Base-by-base conservation (phyloP, 2,113 vertebrate genomes). In the Chaetodon trifascialis region DNA sequence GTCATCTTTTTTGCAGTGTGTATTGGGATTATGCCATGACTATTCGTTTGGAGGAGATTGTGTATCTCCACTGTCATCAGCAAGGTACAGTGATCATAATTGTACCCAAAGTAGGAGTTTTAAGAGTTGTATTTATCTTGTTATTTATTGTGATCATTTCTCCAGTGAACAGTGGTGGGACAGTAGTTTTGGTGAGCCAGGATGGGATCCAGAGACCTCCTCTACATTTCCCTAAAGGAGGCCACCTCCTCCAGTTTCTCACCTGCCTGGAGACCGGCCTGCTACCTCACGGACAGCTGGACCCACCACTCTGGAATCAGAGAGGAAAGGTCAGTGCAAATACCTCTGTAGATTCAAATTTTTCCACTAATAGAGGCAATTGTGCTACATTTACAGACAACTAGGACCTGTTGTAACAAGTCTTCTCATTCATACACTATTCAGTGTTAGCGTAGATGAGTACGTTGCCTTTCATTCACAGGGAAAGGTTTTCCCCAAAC, bases 11-110 rank as follows among this genome's bases (percentile, higher is more conserved):
- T 49, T 49, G 56, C 89, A 99, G 98, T 0, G 96, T 99, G 67
- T 99, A 98, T 86, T 99, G 98, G 98, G 98, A 99, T 93, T 99
- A 96, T 0, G 98, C 98, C 49, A 99, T 99, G 97, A 98, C 97
- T 16, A 99, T 99, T 86, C 97, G 95, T 88, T 94, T 99, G 89
- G 97, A 98, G 73, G 98, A 99, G 94, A 99, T 99, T 0, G 98
- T 99, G 38, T 99, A 99, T 64, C 93, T 99, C 71, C 98, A 99
- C 91, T 99, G 98, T 64, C 98, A 99, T 93, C 98, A 99, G 92
- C 98, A 99, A 94, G 97, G 98, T 99, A 92, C 30, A 25, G 23
- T 34, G 73, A 72, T 16, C 9, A 46, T 46, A 11, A 49, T 2
- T 62, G 7, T 34, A 30, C 0, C 17, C 3, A n/a, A 23, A 40